phyloP scores from a whole-genome alignment of 2,113 vertebrate species.

The Ictalurus punctatus region DNA sequence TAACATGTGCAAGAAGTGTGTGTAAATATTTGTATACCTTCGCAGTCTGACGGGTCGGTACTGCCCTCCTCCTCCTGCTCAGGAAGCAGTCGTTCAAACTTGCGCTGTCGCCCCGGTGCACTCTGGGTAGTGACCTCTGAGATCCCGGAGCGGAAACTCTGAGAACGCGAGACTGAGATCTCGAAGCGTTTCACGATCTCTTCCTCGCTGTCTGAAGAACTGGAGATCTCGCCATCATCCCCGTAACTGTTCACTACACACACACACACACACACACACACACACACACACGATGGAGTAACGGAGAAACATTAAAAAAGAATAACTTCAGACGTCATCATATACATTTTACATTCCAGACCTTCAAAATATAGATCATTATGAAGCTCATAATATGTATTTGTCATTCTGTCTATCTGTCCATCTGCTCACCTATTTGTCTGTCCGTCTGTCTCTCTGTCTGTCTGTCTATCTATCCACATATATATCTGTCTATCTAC shows the following conservation, averaged over 20 bases:
- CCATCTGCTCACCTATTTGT: neutral
- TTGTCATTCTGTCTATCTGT: neutral
- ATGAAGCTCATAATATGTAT: neutral
- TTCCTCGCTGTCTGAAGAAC: slow-evolving; percentile 77
- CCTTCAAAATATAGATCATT: neutral
- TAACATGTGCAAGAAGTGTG: slow-evolving; percentile 8
- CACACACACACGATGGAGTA: slow-evolving; percentile 44
- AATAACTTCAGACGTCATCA: neutral
- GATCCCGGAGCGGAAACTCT: slow-evolving; percentile 67
- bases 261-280: slow-evolving; percentile 39
- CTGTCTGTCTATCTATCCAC: neutral
- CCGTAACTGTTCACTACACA: slow-evolving; percentile 75
- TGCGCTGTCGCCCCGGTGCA: slow-evolving; percentile 60
- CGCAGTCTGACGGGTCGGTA: slow-evolving; percentile 73
- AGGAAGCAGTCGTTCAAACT: slow-evolving; percentile 67
- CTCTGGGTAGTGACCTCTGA: slow-evolving; percentile 59
- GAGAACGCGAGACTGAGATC: slow-evolving; percentile 79
- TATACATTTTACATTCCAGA: neutral
- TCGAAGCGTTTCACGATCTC: slow-evolving; percentile 83
- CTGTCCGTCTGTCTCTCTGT: neutral
- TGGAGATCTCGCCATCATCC: slow-evolving; percentile 69
- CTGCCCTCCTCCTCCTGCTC: slow-evolving; percentile 72
- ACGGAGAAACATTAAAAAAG: slow-evolving; percentile 25
- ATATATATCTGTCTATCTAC: neutral
- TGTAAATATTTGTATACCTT: slow-evolving; percentile 67